Conservation (phyloP, 2,797 vertebrate genomes). For the Ctenopoma kingsleyae region DNA sequence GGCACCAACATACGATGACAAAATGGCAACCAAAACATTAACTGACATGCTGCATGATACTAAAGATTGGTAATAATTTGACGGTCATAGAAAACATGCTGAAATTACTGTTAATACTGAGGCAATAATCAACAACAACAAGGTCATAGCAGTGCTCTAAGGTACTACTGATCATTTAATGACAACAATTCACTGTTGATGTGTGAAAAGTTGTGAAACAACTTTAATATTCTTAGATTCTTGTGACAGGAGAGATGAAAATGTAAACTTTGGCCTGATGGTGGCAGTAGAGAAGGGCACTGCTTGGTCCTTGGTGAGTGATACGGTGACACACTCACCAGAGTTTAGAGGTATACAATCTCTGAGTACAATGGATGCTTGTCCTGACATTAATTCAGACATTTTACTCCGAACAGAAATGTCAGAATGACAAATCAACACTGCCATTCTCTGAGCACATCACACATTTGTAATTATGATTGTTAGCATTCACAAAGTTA, state of each 20-base stretch:
- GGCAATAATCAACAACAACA: not conserved
- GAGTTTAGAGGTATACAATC: not conserved
- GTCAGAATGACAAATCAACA: not conserved
- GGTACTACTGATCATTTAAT: not conserved
- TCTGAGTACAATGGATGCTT: not conserved
- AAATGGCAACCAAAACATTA: conserved; percentile 1
- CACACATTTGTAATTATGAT: not conserved
- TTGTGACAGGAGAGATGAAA: not conserved
- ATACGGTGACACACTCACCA: not conserved
- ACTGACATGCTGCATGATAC: not conserved
- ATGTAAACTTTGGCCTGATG: conserved; percentile 11
- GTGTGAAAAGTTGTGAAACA: not conserved
- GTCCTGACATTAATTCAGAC: not conserved
- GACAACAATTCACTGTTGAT: not conserved
- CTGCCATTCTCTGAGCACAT: not conserved
- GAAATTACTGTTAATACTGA: not conserved
- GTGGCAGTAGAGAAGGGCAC: not conserved
- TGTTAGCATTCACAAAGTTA: not conserved
- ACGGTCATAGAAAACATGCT: conserved; percentile 14
- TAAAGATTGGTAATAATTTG: no score
- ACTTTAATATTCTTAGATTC: not conserved
- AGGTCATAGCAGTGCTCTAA: not conserved
- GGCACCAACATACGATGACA: not conserved
- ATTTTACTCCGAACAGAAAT: conserved; percentile 4
- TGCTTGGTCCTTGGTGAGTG: not conserved